Base-by-base conservation (phyloP, 2,888 invertebrate species). In the Tinea semifulvella region DNA sequence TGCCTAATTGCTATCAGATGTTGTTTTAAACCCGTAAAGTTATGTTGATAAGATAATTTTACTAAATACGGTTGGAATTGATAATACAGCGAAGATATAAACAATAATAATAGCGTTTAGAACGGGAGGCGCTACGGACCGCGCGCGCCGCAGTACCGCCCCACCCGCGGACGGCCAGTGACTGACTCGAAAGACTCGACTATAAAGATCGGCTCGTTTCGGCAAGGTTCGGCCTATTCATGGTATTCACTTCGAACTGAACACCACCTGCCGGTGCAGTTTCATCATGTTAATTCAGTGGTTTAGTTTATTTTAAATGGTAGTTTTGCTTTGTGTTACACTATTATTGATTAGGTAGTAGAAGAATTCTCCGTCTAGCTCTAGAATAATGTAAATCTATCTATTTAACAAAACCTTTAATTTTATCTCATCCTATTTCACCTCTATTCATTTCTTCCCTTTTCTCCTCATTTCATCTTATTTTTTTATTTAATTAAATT, bases 101-200 rank as follows among this genome's bases (percentile, higher is more conserved):
- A 79, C 72, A 77, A 75, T 36, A 27, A 43, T 31, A 31, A n/a
- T 71, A 57, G 61, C 69, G 68, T 53, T 16, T 36, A 10, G 10
- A 53, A 60, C 65, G 79, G 76, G 76, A 77, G 76, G 79, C 79
- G 74, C 61, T 75, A 47, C 46, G 50, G 13, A 47, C 47, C 45
- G 50, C 50, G 50, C 48, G 48, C 79, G 72, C 73, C 60, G 63
- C 63, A 66, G 76, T 74, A 76, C 75, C 77, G 77, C 79, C 76
- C 74, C 77, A 75, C 77, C 75, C 73, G 77, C 73, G 76, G 75
- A 60, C 70, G 60, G 67, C 66, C 67, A 67, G 68, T 65, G 69
- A 77, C 79, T 75, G 68, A 60, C 56, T 57, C 47, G 52, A 45
- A 8, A 44, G 17, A 38, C 56, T 56, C 47, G 51, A 44, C 8